Conservation (phyloP, 2,797 vertebrate genomes). For the Molossus alvarezi region DNA sequence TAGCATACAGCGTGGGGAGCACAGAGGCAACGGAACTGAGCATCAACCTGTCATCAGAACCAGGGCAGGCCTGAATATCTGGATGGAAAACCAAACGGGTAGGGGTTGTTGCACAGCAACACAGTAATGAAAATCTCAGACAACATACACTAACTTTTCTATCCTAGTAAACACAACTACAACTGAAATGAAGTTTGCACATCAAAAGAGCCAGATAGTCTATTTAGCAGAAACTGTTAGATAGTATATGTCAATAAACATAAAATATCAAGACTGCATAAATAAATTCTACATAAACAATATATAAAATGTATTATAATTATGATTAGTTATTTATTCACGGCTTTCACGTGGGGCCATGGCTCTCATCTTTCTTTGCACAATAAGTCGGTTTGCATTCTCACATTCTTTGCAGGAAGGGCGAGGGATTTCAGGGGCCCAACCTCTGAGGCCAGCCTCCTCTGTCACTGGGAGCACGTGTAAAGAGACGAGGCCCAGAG, state of each 20-base stretch:
- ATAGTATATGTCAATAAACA: not conserved
- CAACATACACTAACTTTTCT: not conserved
- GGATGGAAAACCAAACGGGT: not conserved
- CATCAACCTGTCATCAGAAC: not conserved
- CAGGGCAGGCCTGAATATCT: not conserved
- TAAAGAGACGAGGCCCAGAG: not conserved
- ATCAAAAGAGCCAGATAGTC: not conserved
- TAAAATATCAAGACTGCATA: not conserved
- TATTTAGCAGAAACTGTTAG: constrained; percentile 17
- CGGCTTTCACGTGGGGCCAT: not conserved
- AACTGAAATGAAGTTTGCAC: not conserved
- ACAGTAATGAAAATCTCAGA: not conserved
- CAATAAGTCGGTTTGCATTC: not conserved
- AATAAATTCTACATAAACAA: not conserved
- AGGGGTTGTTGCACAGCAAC: not conserved
- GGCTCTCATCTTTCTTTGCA: not conserved
- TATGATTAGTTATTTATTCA: not conserved
- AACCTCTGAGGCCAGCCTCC: too few species aligned
- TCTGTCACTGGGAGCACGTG: not conserved
- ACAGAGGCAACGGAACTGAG: not conserved
- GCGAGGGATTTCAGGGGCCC: not conserved
- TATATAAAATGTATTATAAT: not conserved
- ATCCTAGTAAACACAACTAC: not conserved
- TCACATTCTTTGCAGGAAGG: not conserved
- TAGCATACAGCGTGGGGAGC: not conserved